Conservation (phyloP, 2,888 invertebrate species). For the Ariolimax columbianus region DNA sequence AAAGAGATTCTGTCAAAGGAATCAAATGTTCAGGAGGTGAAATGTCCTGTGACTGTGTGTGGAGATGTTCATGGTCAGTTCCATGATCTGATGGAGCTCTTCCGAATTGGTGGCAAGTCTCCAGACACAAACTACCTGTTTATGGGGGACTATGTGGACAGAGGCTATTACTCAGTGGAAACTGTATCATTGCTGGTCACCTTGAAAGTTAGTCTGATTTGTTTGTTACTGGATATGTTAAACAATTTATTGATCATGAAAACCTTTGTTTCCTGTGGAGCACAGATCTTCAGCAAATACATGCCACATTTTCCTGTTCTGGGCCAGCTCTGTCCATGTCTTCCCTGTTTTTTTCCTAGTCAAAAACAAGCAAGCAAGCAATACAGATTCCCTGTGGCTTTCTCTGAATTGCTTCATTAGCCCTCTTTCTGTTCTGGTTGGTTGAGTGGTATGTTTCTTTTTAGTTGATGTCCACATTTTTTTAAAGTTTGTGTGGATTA, state of each 20-base stretch:
- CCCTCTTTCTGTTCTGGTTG: too few species aligned
- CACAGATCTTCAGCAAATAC: too few species aligned
- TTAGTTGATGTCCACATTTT: too few species aligned
- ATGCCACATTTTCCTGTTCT: too few species aligned
- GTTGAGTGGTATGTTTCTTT: too few species aligned
- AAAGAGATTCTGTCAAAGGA: slow-evolving; percentile 99
- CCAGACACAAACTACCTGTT: slow-evolving; percentile 99
- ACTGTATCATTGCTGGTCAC: slow-evolving; percentile 98
- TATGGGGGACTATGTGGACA: slow-evolving; percentile 99
- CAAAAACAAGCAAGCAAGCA: too few species aligned
- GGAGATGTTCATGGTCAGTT: slow-evolving; percentile 99
- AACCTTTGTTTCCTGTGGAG: too few species aligned
- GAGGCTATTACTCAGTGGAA: slow-evolving; percentile 99
- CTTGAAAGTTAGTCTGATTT: slow-evolving; percentile 86
- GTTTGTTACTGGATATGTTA: background rate
- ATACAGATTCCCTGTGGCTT: too few species aligned
- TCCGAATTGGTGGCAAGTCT: slow-evolving; percentile 96
- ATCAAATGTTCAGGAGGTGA: slow-evolving; percentile 99
- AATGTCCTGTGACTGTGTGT: slow-evolving; percentile 99
- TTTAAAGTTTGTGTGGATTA: too few species aligned
- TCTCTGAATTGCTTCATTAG: too few species aligned
- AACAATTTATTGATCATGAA: background rate
- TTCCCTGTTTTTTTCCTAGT: too few species aligned
- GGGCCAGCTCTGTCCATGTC: too few species aligned
- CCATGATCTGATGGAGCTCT: slow-evolving; percentile 99